Conservation (phyloP, 2,113 vertebrate species). For the Zosterops borbonicus region DNA sequence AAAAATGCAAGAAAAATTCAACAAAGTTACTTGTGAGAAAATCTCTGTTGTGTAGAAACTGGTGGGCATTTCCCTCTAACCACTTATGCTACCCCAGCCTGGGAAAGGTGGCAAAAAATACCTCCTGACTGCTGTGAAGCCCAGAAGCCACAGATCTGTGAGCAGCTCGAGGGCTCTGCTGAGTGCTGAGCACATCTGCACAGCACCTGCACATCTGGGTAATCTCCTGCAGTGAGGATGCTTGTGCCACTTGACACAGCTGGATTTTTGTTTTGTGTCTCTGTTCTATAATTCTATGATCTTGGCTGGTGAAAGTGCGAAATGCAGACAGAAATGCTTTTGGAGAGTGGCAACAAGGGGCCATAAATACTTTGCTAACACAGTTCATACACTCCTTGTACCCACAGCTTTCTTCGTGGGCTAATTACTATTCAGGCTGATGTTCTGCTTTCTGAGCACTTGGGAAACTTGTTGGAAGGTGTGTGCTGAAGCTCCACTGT, state of each 20-base stretch:
- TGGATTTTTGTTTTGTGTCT: background rate
- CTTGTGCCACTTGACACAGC: background rate
- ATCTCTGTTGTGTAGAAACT: background rate
- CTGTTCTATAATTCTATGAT: background rate
- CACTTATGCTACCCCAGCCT: background rate
- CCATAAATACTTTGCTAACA: background rate
- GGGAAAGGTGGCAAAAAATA: background rate
- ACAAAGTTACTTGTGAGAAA: background rate
- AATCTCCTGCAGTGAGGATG: background rate
- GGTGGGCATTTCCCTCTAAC: background rate
- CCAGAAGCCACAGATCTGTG: background rate
- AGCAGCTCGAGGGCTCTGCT: background rate
- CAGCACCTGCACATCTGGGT: background rate
- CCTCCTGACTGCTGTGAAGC: background rate
- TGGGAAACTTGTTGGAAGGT: conserved; percentile 60
- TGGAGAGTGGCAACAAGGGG: background rate
- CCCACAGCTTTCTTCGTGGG: background rate
- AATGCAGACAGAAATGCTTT: background rate
- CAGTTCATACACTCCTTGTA: background rate
- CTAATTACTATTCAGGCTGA: conserved; percentile 63
- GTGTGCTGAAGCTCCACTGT: conserved; percentile 55
- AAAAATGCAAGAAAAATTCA: background rate
- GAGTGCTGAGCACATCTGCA: background rate
- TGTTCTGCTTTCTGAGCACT: conserved; percentile 31
- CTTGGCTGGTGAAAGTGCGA: background rate